Evolutionary conservation across 2,888 invertebrate species (phyloP).

Genomic region (Julus scandinavius): DNA sequence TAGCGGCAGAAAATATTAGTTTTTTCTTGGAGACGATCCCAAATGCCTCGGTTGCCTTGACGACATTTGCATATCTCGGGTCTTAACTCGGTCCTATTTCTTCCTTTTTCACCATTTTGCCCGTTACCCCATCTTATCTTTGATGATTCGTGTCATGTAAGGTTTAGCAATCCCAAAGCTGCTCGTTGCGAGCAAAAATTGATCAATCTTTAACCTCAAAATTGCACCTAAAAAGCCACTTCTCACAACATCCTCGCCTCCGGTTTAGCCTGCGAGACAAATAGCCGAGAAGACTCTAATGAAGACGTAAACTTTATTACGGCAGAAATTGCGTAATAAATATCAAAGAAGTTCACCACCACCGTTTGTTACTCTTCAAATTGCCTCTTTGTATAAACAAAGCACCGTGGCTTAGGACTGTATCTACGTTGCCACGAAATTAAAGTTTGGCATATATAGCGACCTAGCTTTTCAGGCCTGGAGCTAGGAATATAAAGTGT

Average conservation of each 20-base stretch:
- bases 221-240: conserved; percentile 44
- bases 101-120: conserved; percentile 24
- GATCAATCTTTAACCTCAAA: conserved; percentile 51
- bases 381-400: conserved; percentile 42
- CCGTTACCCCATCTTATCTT: conserved; percentile 47
- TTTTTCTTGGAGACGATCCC: conserved; percentile 46
- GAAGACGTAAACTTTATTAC: conserved; percentile 43
- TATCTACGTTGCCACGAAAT: not conserved
- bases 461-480: not conserved
- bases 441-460: not conserved
- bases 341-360: conserved; percentile 44
- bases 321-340: conserved; percentile 49
- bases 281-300: conserved; percentile 33
- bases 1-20: conserved; percentile 42
- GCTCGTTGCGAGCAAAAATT: conserved; percentile 40
- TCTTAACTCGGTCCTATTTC: conserved; percentile 46
- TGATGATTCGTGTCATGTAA: conserved; percentile 47
- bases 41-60: conserved; percentile 50
- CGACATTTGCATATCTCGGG: conserved; percentile 51
- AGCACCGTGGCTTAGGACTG: conserved; percentile 27
- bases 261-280: conserved; percentile 28
- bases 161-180: conserved; percentile 49
- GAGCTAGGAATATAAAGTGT: not conserved
- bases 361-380: conserved; percentile 29
- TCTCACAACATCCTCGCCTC: conserved; percentile 30